Evolutionary conservation across 2,797 vertebrate genomes (phyloP).

Genomic region (Huso huso): DNA sequence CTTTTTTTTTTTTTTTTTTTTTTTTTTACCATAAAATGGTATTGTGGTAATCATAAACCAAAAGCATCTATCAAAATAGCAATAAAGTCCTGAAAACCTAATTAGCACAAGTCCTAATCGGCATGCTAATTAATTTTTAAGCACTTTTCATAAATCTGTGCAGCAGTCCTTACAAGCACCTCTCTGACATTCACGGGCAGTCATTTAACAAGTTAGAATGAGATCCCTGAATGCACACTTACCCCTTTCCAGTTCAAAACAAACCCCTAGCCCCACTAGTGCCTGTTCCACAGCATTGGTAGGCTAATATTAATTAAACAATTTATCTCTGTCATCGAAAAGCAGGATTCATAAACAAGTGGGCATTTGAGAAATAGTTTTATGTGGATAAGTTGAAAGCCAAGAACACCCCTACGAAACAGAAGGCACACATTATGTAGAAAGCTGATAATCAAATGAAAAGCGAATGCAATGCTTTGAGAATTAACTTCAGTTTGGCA

Average conservation of each 20-base stretch:
- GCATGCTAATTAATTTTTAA: conserved; percentile 15
- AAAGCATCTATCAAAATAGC: conserved; percentile 11
- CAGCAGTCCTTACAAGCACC: conserved; percentile 1
- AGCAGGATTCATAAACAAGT: too few relatives aligned
- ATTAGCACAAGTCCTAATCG: conserved; percentile 12
- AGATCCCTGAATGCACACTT: conserved; percentile 1
- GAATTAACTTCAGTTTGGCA: too few relatives aligned
- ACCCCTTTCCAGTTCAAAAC: neutral
- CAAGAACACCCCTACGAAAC: neutral
- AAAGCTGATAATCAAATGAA: too few relatives aligned
- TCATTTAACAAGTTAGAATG: conserved; percentile 12
- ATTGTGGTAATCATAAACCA: conserved; percentile 3
- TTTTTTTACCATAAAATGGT: conserved; percentile 5
- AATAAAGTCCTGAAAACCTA: conserved; percentile 11
- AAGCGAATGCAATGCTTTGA: too few relatives aligned
- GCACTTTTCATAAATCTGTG: conserved; percentile 18
- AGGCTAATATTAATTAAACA: too few relatives aligned
- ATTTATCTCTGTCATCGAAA: too few relatives aligned
- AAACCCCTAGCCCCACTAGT: neutral
- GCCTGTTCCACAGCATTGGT: too few relatives aligned
- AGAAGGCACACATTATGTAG: too few relatives aligned
- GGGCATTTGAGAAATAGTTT: too few relatives aligned
- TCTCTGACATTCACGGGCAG: conserved; percentile 7
- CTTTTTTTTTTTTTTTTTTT: neutral
- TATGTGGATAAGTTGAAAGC: neutral